A percentile compares a stretch with the other conserved stretches of the same genome.
Evolutionary conservation across 35 echinoderm and acorn worm species (phyloP).

Genomic region (Anneissia japonica): DNA sequence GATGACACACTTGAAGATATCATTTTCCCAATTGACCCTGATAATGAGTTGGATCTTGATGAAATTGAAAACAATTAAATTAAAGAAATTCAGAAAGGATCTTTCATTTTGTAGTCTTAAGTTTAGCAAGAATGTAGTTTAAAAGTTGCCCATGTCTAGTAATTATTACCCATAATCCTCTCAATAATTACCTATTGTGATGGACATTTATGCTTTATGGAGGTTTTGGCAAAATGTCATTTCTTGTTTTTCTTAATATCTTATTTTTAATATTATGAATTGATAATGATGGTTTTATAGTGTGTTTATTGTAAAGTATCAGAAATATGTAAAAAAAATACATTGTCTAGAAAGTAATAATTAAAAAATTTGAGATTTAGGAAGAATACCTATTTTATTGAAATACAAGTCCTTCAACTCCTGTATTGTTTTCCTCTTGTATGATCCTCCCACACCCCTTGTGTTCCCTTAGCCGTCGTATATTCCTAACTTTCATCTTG

Average conservation of each 20-base stretch:
- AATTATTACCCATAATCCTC: too few species aligned
- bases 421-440: not conserved
- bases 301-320: not conserved
- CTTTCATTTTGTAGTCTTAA: too few species aligned
- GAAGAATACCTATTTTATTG: not conserved
- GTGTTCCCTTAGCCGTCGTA: not conserved
- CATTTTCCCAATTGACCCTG: not conserved
- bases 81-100: not conserved
- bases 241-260: too few species aligned
- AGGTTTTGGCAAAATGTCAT: too few species aligned
- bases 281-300: too few species aligned
- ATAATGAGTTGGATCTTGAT: not conserved
- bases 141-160: too few species aligned
- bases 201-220: too few species aligned
- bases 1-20: not conserved
- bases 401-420: not conserved
- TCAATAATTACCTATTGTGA: too few species aligned
- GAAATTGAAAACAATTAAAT: not conserved
- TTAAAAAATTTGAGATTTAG: not conserved
- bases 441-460: not conserved
- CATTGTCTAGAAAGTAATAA: not conserved
- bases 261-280: too few species aligned
- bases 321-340: not conserved
- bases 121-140: too few species aligned
- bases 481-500: not conserved